These are phyloP conservation scores for Elachura formosa DNA, from an alignment of 2,113 vertebrate species.

Conservation along the genomic window DNA sequence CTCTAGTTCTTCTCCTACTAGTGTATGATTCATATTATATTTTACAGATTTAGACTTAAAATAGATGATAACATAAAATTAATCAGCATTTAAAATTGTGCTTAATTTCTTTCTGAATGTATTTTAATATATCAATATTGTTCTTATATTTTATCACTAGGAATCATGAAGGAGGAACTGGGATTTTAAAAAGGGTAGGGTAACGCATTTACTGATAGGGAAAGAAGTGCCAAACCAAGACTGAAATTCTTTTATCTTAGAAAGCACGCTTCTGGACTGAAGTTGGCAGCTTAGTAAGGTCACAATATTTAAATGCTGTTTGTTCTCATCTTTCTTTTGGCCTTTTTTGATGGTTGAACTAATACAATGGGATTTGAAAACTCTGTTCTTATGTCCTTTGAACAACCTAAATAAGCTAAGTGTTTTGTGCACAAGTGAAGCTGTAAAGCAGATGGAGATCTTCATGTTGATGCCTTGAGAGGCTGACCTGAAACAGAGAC, in stretches of 20 bases:
- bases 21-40: accelerated
- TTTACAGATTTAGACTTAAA: neutral
- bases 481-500: no score
- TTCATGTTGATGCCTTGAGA: no score
- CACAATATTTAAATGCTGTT: neutral
- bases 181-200: neutral
- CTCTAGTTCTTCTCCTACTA: neutral
- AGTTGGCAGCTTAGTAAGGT: neutral
- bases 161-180: neutral
- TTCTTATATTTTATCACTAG: neutral
- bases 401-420: neutral
- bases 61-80: neutral
- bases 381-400: neutral
- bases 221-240: neutral
- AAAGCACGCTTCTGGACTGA: neutral
- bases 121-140: neutral
- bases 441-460: neutral
- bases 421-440: neutral
- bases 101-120: neutral
- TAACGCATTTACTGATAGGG: neutral
- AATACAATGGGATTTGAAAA: neutral
- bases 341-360: neutral
- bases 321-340: neutral
- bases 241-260: neutral
- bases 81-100: neutral